Percentiles rank a stretch among this genome's conserved stretches.
Conservation (phyloP, 2,797 vertebrate species). For the Pelobates cultripes region DNA sequence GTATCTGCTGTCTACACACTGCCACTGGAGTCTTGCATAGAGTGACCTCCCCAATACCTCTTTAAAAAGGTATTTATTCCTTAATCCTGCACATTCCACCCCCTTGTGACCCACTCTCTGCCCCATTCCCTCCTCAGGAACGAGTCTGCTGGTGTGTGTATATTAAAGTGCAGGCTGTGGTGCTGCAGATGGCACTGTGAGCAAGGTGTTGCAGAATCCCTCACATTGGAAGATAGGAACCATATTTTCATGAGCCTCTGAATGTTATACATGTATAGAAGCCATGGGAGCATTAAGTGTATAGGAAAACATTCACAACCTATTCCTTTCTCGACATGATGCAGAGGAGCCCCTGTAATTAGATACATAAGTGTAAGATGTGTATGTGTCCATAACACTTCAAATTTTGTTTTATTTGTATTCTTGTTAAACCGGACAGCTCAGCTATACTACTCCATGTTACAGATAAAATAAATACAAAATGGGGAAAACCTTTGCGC, state of each 20-base stretch:
- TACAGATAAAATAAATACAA: neutral
- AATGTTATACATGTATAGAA: conserved; percentile 28
- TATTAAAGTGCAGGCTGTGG: conserved; percentile 21
- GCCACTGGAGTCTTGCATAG: conserved; percentile 34
- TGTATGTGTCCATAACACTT: conserved; percentile 18
- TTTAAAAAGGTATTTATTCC: conserved; percentile 12
- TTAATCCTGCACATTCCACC: conserved; percentile 26
- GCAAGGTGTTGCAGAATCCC: neutral
- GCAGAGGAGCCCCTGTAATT: conserved; percentile 15
- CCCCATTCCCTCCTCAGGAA: conserved; percentile 24
- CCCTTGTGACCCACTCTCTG: neutral
- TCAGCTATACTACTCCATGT: neutral
- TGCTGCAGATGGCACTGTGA: conserved; percentile 2
- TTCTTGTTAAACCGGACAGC: conserved; percentile 2
- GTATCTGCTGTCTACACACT: conserved; percentile 29
- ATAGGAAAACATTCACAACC: conserved; percentile 7
- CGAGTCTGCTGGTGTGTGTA: conserved; percentile 18
- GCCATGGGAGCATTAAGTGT: conserved; percentile 14
- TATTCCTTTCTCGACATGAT: conserved; percentile 4
- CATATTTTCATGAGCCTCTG: conserved; percentile 12
- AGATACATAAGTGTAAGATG: conserved; percentile 12
- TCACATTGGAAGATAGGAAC: neutral
- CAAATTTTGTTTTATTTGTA: neutral
- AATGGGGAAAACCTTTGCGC: neutral
- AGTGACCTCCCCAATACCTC: conserved; percentile 39